Evolutionary conservation across 1,140 invertebrate species (phyloP).

Genomic region (Lasioglossum baleicum): DNA sequence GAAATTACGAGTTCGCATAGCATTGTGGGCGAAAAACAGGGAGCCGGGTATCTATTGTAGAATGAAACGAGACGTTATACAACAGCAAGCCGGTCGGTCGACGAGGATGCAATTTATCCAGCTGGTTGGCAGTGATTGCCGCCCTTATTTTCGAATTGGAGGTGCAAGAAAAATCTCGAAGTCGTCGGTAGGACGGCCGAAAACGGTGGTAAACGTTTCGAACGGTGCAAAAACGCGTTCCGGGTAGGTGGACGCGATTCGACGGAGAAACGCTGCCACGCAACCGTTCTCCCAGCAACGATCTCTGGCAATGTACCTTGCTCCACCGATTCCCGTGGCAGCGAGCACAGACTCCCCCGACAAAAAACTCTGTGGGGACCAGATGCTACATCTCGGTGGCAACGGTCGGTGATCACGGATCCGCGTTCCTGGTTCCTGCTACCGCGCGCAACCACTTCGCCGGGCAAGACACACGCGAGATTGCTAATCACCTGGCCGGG

Average conservation of each 20-base stretch:
- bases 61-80: no score
- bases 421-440: constrained; percentile 23
- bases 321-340: no score
- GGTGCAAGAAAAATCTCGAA: no score
- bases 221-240: no score
- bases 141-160: no score
- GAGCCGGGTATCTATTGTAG: no score
- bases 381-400: not conserved
- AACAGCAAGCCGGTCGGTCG: not conserved
- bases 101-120: not conserved
- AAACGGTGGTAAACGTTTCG: no score
- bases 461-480: constrained; percentile 38
- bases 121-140: no score
- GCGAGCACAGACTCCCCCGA: no score
- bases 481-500: constrained; percentile 20
- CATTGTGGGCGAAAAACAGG: no score
- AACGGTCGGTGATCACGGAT: constrained; percentile 9
- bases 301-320: not conserved
- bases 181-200: no score
- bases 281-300: not conserved
- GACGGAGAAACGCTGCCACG: not conserved
- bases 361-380: not conserved
- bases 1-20: no score
- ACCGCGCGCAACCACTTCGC: constrained; percentile 24
- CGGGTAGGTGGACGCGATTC: not conserved